Percentiles rank a stretch among this genome's conserved stretches.
Evolutionary conservation across 2,113 vertebrate genomes (phyloP).

Genomic region (Hyla sarda): DNA sequence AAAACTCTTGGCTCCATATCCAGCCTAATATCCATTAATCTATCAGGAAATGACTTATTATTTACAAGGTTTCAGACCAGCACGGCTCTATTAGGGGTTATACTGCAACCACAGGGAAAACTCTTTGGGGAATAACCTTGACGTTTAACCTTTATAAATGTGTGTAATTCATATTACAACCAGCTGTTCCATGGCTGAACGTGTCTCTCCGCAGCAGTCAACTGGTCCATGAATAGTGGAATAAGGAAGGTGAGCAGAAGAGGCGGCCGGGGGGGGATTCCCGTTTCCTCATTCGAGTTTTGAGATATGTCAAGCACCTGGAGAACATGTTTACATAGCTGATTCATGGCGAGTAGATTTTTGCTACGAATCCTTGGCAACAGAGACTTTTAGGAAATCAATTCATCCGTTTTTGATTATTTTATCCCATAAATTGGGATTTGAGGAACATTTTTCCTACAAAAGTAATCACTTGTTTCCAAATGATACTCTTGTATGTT

Average conservation of each 20-base stretch:
- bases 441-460: not conserved
- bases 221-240: not conserved
- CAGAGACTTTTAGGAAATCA: not conserved
- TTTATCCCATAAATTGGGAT: not conserved
- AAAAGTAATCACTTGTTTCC: too few relatives aligned
- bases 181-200: conserved; percentile 43
- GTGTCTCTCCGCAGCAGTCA: not conserved
- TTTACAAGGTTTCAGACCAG: conserved; percentile 11
- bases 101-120: not conserved
- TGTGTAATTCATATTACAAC: conserved; percentile 50
- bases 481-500: too few relatives aligned
- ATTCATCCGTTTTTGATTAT: not conserved
- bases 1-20: not conserved
- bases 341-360: not conserved
- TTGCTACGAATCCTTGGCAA: not conserved
- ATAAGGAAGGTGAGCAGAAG: conserved; percentile 26
- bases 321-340: conserved; percentile 7
- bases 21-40: conserved; percentile 3
- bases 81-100: not conserved
- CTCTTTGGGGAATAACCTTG: conserved; percentile 33
- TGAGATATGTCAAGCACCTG: conserved; percentile 24
- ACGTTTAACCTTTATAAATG: conserved; percentile 46
- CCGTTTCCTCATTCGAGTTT: conserved; percentile 15
- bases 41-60: conserved; percentile 22
- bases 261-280: conserved; percentile 4